Percentiles rank a stretch among this genome's conserved stretches.
These are phyloP conservation scores for Plectropomus leopardus DNA, from an alignment of 2,113 vertebrate species.

Conservation along the genomic window DNA sequence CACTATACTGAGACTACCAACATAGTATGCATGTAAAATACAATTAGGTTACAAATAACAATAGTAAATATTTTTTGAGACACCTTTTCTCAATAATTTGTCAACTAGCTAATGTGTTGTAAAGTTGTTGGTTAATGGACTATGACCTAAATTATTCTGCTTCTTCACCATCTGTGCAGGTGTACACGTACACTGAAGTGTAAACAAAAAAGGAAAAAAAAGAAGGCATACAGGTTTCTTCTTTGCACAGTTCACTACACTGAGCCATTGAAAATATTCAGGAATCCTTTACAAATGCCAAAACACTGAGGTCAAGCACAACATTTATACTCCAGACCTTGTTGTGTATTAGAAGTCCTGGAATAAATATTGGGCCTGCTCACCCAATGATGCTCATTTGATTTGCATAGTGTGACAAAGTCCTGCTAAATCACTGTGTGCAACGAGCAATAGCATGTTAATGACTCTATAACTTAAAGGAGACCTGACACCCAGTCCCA, in stretches of 20 bases:
- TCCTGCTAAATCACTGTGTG: slow-evolving; percentile 28
- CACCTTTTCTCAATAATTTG: too few species aligned
- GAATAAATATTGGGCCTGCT: not conserved
- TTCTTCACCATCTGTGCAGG: not conserved
- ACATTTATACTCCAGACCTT: not conserved
- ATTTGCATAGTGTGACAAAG: slow-evolving; percentile 5
- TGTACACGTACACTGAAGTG: too few species aligned
- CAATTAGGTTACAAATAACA: too few species aligned
- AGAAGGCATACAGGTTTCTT: not conserved
- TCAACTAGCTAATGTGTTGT: too few species aligned
- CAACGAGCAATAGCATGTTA: slow-evolving; percentile 17
- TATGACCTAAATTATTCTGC: too few species aligned
- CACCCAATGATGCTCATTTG: not conserved
- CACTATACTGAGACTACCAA: too few species aligned
- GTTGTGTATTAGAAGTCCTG: not conserved
- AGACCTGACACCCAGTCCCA: slow-evolving; percentile 23
- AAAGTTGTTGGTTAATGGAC: too few species aligned
- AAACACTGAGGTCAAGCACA: not conserved
- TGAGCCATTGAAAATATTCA: not conserved
- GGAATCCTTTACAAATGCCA: slow-evolving; percentile 1
- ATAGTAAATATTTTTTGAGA: too few species aligned
- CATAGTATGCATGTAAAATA: too few species aligned
- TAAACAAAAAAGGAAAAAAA: not conserved
- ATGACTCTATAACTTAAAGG: slow-evolving; percentile 49
- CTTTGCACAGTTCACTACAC: not conserved